Evolutionary conservation across 2,113 vertebrate species (phyloP).

Genomic region (Neoarius graeffei): DNA sequence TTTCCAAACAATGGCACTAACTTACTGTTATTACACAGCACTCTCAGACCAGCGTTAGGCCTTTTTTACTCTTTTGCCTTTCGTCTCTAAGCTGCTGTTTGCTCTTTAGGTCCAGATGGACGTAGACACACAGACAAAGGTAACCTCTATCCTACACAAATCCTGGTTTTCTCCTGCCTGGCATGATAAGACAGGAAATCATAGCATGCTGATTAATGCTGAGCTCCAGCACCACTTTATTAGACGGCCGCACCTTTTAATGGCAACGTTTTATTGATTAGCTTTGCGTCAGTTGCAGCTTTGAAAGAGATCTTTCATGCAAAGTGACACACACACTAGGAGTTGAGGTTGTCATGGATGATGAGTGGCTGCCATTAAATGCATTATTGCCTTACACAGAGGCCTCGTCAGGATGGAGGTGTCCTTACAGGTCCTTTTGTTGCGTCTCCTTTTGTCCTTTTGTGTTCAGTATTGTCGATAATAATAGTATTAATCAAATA

Average conservation of each 20-base stretch:
- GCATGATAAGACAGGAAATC: background rate
- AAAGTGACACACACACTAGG: background rate
- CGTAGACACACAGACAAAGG: background rate
- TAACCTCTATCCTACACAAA: background rate
- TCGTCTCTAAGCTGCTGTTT: background rate
- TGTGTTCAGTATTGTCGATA: background rate
- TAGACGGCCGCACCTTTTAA: background rate
- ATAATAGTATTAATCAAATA: background rate
- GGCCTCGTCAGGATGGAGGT: background rate
- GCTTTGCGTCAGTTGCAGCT: background rate
- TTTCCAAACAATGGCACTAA: background rate
- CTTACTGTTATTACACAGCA: too few relatives aligned
- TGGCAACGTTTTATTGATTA: background rate
- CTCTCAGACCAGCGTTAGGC: background rate
- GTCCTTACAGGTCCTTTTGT: background rate
- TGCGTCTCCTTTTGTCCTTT: background rate
- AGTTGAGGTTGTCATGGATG: background rate
- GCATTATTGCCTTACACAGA: background rate
- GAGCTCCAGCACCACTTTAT: background rate
- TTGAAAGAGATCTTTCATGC: background rate
- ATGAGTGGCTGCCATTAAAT: background rate
- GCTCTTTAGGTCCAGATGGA: background rate
- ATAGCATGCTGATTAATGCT: conserved; percentile 5
- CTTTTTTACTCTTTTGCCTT: background rate
- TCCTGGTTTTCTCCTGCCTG: conserved; percentile 9